These are phyloP conservation scores for Luperina nickerlii DNA, from an alignment of 2,888 invertebrate species.

Conservation along the genomic window DNA sequence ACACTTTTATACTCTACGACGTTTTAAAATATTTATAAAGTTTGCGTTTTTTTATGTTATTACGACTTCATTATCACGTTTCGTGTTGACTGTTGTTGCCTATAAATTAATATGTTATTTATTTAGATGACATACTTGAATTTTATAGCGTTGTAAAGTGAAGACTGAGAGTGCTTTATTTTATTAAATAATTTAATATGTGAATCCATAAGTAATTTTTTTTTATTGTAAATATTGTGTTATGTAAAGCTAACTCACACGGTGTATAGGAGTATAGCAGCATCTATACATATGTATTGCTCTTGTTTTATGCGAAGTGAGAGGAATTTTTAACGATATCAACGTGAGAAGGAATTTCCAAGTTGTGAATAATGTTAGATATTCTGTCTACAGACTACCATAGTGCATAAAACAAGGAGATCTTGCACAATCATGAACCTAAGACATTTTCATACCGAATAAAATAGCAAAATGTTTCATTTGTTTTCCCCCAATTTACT, in stretches of 20 bases:
- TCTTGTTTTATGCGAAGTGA: conserved; percentile 44
- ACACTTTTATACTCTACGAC: conserved; percentile 86
- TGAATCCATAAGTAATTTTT: not conserved
- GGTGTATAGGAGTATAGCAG: conserved; percentile 1
- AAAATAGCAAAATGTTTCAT: conserved; percentile 18
- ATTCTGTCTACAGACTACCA: conserved; percentile 24
- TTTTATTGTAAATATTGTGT: not conserved
- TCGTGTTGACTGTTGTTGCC: conserved; percentile 57
- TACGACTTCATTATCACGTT: conserved; percentile 73
- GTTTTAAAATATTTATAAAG: conserved; percentile 88
- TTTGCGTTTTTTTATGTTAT: conserved; percentile 76
- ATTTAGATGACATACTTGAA: conserved; percentile 38
- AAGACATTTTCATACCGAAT: conserved; percentile 10
- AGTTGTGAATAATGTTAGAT: conserved; percentile 26
- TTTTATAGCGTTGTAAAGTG: not conserved
- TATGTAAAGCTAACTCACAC: not conserved
- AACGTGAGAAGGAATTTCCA: conserved; percentile 33
- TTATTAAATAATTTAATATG: conserved; percentile 3
- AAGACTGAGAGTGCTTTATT: not conserved
- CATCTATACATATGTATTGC: conserved; percentile 15
- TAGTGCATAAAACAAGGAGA: conserved; percentile 22
- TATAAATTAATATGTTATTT: conserved; percentile 59
- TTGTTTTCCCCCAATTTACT: conserved; percentile 35
- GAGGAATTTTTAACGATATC: conserved; percentile 39
- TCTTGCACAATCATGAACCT: conserved; percentile 10